Percentiles rank a stretch among this genome's conserved stretches.
These are phyloP conservation scores for Portunus trituberculatus DNA, from an alignment of 1,140 invertebrate species.

Conservation along the genomic window DNA sequence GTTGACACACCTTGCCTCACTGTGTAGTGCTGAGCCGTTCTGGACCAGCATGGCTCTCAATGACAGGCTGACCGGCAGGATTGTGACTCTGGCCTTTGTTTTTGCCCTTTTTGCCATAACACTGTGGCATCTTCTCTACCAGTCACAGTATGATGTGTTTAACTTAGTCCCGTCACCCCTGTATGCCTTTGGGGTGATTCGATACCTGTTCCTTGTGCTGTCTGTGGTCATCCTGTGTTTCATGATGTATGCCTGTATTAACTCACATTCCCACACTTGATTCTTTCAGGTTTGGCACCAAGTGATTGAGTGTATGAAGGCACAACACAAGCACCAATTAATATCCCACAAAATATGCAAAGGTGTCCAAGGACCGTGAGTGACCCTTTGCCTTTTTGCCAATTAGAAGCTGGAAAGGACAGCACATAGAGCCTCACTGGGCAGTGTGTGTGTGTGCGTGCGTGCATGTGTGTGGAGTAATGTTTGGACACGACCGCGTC, in stretches of 20 bases:
- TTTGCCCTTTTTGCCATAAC: constrained; percentile 57
- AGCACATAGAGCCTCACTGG: not conserved
- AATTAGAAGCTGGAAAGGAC: not conserved
- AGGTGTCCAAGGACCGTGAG: not conserved
- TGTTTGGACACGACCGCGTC: constrained; percentile 67
- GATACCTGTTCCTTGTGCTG: constrained; percentile 66
- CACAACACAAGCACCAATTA: not conserved
- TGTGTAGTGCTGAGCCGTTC: not conserved
- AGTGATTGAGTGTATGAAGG: constrained; percentile 1
- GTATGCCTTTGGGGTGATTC: constrained; percentile 63
- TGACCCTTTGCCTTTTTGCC: not conserved
- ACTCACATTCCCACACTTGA: constrained; percentile 66
- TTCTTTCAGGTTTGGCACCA: constrained; percentile 67
- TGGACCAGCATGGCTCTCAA: constrained; percentile 58
- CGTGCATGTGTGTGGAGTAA: not conserved
- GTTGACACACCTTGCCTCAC: not conserved
- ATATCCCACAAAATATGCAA: not conserved
- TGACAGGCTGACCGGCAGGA: constrained; percentile 63
- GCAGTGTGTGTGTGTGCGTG: not conserved
- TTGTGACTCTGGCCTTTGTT: constrained; percentile 62
- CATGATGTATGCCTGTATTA: constrained; percentile 74
- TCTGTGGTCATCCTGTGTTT: constrained; percentile 67
- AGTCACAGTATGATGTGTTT: constrained; percentile 52
- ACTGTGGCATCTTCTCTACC: constrained; percentile 63
- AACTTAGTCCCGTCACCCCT: constrained; percentile 66